Conservation (phyloP, 2,113 vertebrate species). For the Sinocyclocheilus rhinocerous region DNA sequence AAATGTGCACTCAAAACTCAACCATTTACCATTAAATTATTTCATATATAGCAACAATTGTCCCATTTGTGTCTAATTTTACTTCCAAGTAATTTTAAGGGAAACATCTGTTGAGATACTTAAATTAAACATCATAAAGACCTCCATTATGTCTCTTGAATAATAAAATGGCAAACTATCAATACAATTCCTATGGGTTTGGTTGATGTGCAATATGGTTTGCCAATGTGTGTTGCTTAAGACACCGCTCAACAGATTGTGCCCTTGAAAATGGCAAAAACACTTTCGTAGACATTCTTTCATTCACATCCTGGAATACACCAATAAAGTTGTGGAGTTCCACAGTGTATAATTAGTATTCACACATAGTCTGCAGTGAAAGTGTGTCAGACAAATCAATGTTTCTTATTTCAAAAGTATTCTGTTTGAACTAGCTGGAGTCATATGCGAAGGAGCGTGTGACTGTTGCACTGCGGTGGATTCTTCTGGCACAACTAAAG, state of each 20-base stretch:
- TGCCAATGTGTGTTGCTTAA: no score
- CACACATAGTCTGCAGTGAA: no score
- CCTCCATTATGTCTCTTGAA: background rate
- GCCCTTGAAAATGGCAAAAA: no score
- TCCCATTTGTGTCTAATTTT: background rate
- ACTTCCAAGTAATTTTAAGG: background rate
- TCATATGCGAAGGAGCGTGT: conserved; percentile 1
- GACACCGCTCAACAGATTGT: no score
- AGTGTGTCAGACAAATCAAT: no score
- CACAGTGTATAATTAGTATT: no score
- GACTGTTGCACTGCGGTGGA: background rate
- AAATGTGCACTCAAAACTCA: background rate
- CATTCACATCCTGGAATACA: no score
- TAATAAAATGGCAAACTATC: no score
- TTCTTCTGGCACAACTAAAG: conserved; percentile 33
- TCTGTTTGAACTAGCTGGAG: conserved; percentile 32
- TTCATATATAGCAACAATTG: background rate
- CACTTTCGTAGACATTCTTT: no score
- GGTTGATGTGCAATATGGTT: no score
- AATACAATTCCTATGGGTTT: no score
- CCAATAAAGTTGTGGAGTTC: no score
- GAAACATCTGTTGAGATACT: background rate
- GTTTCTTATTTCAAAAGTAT: background rate
- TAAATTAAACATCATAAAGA: conserved; percentile 1
- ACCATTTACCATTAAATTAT: background rate